Base-by-base conservation (phyloP, 2,888 invertebrate genomes). In the Brachylomia viminalis region DNA sequence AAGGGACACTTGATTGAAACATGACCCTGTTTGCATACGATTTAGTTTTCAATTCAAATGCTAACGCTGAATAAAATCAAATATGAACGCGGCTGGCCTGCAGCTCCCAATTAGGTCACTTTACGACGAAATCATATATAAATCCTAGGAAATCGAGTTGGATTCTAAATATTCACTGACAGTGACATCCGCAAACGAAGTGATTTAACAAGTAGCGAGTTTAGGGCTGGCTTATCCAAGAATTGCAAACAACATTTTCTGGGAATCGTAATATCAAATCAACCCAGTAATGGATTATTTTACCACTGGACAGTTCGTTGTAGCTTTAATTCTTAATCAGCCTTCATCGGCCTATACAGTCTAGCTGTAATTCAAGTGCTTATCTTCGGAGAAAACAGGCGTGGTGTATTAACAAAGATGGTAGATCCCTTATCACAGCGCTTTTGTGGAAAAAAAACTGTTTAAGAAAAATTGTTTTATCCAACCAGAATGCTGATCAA, bases 101-200 rank as follows among this genome's bases (percentile, higher is more conserved):
- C 79, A 61, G 15, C 38, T 30, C n/a, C 80, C 80, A 79, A 75
- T 79, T 79, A 79, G 30, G 52, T n/a, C 69, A 69, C 8, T 79
- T 68, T 79, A 78, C 58, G 5, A 58, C 13, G 38, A 64, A 75
- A 67, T 65, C 15, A 52, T 77, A 66, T 27, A 79, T 23, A 52
- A 47, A 64, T 68, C 13, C 62, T 13, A 10, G 11, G n/a, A 75
- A 69, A 79, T 75, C 17, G 15, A 62, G 30, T 58, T 74, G 45
- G 33, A 79, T 56, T 67, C 54, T 49, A 79, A 79, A 67, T 61
- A 62, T 61, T 23, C 23, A 27, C 47, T 52, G 45, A 72, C 23
- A 27, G 38, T 52, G 45, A 72, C 38, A 45, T 71, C 23, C 2
- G 15, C 13, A 59, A 78, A 59, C 58, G 72, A 78, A 78, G 33